A percentile compares a stretch with the other conserved stretches of the same genome.
phyloP scores from a whole-genome alignment of 2,113 vertebrate species.

The Corapipo altera region DNA sequence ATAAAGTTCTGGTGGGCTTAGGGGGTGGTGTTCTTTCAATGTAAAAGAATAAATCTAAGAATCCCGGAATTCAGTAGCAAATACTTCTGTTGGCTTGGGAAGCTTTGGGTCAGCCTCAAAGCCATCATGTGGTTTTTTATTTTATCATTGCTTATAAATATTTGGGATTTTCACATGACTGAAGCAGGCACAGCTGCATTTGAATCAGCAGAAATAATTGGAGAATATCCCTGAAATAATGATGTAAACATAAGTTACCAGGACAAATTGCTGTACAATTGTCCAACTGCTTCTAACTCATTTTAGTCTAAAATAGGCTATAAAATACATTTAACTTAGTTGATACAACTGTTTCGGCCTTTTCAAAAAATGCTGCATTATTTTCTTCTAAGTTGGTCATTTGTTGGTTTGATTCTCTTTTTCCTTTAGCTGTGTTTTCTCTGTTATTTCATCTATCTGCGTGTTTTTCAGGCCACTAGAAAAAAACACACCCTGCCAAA shows the following conservation, averaged over 20 bases:
- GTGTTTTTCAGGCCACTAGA: constrained; percentile 76
- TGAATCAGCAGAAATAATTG: not conserved
- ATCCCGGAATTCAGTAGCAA: not conserved
- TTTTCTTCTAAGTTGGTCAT: not conserved
- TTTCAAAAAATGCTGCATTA: not conserved
- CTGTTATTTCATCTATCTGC: not conserved
- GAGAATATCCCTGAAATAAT: not conserved
- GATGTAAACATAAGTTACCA: not conserved
- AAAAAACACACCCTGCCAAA: constrained; percentile 83
- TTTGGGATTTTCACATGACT: not conserved
- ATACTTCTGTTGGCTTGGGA: not conserved
- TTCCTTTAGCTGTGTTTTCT: not conserved
- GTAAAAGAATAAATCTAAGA: not conserved
- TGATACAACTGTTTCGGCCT: not conserved
- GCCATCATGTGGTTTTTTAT: not conserved
- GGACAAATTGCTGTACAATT: not conserved
- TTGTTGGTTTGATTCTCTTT: not conserved
- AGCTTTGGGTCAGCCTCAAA: not conserved
- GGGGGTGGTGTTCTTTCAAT: constrained; percentile 70
- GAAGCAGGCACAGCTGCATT: not conserved
- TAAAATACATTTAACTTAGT: not conserved
- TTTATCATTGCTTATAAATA: not conserved
- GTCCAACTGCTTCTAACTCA: not conserved
- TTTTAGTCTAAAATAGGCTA: not conserved
- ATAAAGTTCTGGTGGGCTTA: constrained; percentile 68